Evolutionary conservation across 2,113 vertebrate species (phyloP).

Genomic region (Boleophthalmus pectinirostris): DNA sequence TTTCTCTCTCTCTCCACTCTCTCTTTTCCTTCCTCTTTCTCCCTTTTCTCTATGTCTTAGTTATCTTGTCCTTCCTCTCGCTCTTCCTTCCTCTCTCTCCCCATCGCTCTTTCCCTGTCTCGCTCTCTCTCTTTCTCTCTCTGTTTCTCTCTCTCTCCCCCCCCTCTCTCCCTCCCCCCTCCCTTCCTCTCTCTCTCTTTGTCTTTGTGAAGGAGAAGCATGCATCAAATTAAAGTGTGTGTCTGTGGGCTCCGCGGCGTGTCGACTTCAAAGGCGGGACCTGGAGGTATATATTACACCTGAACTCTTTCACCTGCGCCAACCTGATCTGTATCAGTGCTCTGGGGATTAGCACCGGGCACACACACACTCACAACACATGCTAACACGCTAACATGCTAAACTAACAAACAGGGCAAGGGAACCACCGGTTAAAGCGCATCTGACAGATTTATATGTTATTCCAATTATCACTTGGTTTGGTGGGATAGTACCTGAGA

Average conservation of each 20-base stretch:
- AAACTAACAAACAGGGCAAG: background rate
- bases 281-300: conserved; percentile 61
- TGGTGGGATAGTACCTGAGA: too few relatives aligned
- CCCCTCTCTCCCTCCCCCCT: background rate
- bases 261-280: conserved; percentile 54
- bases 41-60: too few relatives aligned
- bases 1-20: too few relatives aligned
- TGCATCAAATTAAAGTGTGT: conserved; percentile 46
- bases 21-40: too few relatives aligned
- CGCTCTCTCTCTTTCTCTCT: too few relatives aligned
- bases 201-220: conserved; percentile 7
- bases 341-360: conserved; percentile 6
- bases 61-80: too few relatives aligned
- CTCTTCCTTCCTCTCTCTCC: too few relatives aligned
- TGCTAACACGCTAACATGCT: background rate
- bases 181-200: background rate
- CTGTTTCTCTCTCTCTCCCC: too few relatives aligned
- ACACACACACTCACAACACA: conserved; percentile 25
- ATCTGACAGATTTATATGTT: too few relatives aligned
- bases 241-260: conserved; percentile 47
- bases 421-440: background rate
- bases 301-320: conserved; percentile 65
- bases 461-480: too few relatives aligned
- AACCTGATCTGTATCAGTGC: conserved; percentile 54
- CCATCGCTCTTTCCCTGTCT: too few relatives aligned